Evolutionary conservation across 2,113 vertebrate genomes (phyloP).

Genomic region (Solea solea): DNA sequence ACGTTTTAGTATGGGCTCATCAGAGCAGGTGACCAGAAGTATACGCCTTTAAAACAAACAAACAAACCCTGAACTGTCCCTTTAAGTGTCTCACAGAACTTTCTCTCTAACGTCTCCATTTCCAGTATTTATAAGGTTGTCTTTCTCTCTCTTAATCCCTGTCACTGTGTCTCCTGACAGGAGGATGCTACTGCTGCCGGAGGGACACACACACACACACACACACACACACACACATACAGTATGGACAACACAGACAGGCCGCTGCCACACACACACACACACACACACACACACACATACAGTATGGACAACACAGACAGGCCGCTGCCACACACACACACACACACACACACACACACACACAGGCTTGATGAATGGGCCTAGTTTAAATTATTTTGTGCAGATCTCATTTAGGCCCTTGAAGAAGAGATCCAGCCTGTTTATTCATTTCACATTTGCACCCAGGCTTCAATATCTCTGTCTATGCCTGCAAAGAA

Average conservation of each 20-base stretch:
- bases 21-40: no score
- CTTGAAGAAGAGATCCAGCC: constrained; percentile 87
- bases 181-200: constrained; percentile 68
- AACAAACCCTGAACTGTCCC: no score
- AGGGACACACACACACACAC: constrained; percentile 50
- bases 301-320: constrained; percentile 65
- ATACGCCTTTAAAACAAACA: no score
- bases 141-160: constrained; percentile 61
- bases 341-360: no score
- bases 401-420: constrained; percentile 87
- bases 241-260: constrained; percentile 67
- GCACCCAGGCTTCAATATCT: constrained; percentile 84
- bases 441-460: constrained; percentile 88
- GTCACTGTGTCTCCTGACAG: constrained; percentile 62
- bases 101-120: constrained; percentile 39
- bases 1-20: no score
- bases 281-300: neutral
- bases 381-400: constrained; percentile 87
- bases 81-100: constrained; percentile 4
- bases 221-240: constrained; percentile 40
- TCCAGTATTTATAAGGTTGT: constrained; percentile 49
- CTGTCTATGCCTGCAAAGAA: constrained; percentile 84
- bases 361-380: constrained; percentile 84
- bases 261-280: constrained; percentile 57
- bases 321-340: constrained; percentile 64